Evolutionary conservation across 2,113 vertebrate species (phyloP).

Genomic region (Verasper variegatus): DNA sequence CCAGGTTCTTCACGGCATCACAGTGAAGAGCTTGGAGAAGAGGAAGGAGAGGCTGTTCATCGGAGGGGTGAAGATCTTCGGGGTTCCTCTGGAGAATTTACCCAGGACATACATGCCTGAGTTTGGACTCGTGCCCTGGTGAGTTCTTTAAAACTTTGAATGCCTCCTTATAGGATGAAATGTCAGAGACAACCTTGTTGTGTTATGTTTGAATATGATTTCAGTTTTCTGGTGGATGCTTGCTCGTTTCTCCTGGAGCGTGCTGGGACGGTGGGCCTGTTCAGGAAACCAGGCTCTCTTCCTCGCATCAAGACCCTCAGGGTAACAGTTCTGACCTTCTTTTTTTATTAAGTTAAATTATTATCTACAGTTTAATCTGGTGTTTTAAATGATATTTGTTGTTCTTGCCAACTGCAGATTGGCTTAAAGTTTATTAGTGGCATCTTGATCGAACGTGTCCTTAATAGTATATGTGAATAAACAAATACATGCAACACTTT

Average conservation of each 20-base stretch:
- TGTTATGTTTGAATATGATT: conserved; percentile 14
- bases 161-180: neutral
- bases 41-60: conserved; percentile 56
- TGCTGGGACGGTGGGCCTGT: conserved; percentile 88
- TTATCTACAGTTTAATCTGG: neutral
- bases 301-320: conserved; percentile 89
- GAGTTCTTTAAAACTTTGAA: conserved; percentile 39
- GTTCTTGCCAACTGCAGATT: too few relatives aligned
- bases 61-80: conserved; percentile 83
- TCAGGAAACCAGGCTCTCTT: conserved; percentile 92
- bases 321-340: conserved; percentile 73
- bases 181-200: neutral
- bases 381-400: neutral
- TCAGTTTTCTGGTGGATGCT: conserved; percentile 89
- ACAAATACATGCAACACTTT: too few relatives aligned
- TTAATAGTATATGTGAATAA: too few relatives aligned
- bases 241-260: conserved; percentile 87
- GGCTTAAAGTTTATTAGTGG: too few relatives aligned
- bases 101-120: conserved; percentile 82
- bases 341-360: neutral
- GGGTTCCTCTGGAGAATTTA: conserved; percentile 83
- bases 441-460: too few relatives aligned
- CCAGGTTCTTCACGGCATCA: conserved; percentile 83
- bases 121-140: conserved; percentile 91
- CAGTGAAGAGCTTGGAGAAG: conserved; percentile 76